Evolutionary conservation across 1,140 invertebrate species (phyloP), one percentile per base, ranked within the genome.

Genomic region (Drosophila ambigua): DNA sequence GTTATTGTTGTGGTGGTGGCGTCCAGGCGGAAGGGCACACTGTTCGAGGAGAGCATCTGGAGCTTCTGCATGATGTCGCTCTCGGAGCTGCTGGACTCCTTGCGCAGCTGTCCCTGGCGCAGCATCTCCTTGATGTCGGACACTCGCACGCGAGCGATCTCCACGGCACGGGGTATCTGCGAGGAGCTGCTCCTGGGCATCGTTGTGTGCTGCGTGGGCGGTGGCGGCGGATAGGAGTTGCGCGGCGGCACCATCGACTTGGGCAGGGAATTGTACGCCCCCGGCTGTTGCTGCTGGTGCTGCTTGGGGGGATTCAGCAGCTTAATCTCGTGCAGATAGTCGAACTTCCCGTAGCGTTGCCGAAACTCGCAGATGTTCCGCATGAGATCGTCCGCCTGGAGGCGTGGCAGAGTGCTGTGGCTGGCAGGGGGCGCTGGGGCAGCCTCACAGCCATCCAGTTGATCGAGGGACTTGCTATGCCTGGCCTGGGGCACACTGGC

Each of bases 391-490:
- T 92, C 90, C 0, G 91, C 88, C 46, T 91, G 91, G 2, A 91
- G 77, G 0, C 80, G 68, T 1, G 82, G 82, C 43, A 87, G 31
- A 1, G 82, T 87, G 26, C 76, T 79, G 54, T 87, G 69, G 62
- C 58, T 88, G 6, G 23, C 52, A 24, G 28, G 49, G 9, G 41
- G 35, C 7, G n/a, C 16, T 7, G 67, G 64, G n/a, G 68, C 50
- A n/a, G 49, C 77, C 15, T 80, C 79, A 11, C 72, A 65, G 23
- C 90, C 91, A 79, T 94, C 94, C 15, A 97, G 84, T 75, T 97
- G 96, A 88, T 97, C 96, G 43, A 97, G 85, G 0, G 96, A 96
- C 82, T 96, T 97, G 85, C 96, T 96, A 87, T 97, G 96, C 50
- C 96, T 94, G 4, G 95, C 95, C 28, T 95, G 85, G 1, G 93